A percentile compares a stretch with the other conserved stretches of the same genome.
These are phyloP conservation scores for Parasteatoda lunata DNA, from an alignment of 2,888 invertebrate genomes.

Conservation along the genomic window DNA sequence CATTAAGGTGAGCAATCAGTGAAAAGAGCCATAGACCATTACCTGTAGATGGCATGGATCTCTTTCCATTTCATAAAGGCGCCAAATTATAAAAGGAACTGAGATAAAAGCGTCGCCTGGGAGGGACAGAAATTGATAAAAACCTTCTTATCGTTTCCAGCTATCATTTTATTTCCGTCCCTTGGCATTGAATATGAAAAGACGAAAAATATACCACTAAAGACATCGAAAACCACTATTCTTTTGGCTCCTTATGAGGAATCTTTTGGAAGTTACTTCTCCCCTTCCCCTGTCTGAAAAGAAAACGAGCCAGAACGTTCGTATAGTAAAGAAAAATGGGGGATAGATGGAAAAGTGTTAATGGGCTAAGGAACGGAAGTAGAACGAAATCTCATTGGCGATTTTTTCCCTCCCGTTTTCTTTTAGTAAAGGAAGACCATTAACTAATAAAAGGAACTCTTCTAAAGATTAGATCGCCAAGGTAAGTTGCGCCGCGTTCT, in stretches of 20 bases:
- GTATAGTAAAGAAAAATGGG: neutral
- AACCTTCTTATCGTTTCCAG: neutral
- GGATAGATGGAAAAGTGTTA: slow-evolving; percentile 20
- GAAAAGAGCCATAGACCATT: neutral
- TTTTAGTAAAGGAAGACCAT: slow-evolving; percentile 13
- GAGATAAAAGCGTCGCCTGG: neutral
- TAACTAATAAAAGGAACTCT: slow-evolving; percentile 49
- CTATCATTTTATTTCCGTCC: slow-evolving; percentile 3
- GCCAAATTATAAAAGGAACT: neutral
- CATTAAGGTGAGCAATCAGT: neutral
- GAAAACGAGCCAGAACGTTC: neutral
- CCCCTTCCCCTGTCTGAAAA: neutral
- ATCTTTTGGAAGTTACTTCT: too few relatives aligned
- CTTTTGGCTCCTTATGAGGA: neutral
- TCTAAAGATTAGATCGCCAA: slow-evolving; percentile 20
- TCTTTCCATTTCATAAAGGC: neutral
- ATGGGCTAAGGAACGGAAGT: slow-evolving; percentile 24
- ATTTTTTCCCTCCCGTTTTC: neutral
- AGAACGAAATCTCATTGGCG: slow-evolving; percentile 25
- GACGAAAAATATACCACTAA: neutral
- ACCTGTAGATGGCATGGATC: neutral
- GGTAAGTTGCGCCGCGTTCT: slow-evolving; percentile 5
- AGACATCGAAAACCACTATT: neutral
- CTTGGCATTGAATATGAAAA: neutral
- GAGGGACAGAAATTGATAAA: neutral